Base-by-base conservation (phyloP, 2,113 vertebrate genomes). In the Psittacula cyanocephala region DNA sequence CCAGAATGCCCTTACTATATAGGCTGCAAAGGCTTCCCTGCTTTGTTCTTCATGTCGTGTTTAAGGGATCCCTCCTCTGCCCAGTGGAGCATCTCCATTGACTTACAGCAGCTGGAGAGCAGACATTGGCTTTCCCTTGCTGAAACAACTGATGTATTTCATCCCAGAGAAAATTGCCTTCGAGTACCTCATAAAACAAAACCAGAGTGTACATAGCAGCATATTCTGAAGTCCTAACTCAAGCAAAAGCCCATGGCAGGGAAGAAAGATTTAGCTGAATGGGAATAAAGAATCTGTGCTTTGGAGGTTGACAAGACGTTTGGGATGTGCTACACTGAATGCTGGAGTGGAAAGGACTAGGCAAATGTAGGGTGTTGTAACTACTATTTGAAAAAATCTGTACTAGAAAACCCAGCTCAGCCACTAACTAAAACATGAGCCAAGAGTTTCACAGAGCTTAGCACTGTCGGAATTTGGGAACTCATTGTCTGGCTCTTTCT, bases 121-220 rank as follows among this genome's bases (percentile, higher is more conserved):
- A 93, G 71, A 88, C 81, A 82, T 22, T 81, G 31, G 24, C 27
- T 88, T 86, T 95, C 81, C 39, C 52, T 86, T 81, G 47, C 60
- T 90, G 68, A 89, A 95, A 77, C 55, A 81, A 69, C 75, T 90
- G 85, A 96, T 78, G 33, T 75, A 83, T 91, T 93, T 88, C 47
- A 88, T 68, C 65, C 88, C 69, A 60, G 52, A 92, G 86, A 65
- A 96, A 95, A 94, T 3, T 86, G 47, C 39, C 64, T 84, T 27
- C 52, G 72, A 91, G 15, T 62, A 64, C 49, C 28, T 41, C 59
- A 68, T 71, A 83, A 93, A 88, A 57, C 76, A 91, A 91, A 86
- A 55, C 47, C 16, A 35, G 69, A 88, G 37, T 19, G 28, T 88
- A 88, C 25, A n/a, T 27, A 94, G 55, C 64, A 81, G 20, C 31